A percentile compares a stretch with the other conserved stretches of the same genome.
These are phyloP conservation scores for Montipora cactus DNA, from an alignment of 64 coral and sea anemone species.

Conservation along the genomic window DNA sequence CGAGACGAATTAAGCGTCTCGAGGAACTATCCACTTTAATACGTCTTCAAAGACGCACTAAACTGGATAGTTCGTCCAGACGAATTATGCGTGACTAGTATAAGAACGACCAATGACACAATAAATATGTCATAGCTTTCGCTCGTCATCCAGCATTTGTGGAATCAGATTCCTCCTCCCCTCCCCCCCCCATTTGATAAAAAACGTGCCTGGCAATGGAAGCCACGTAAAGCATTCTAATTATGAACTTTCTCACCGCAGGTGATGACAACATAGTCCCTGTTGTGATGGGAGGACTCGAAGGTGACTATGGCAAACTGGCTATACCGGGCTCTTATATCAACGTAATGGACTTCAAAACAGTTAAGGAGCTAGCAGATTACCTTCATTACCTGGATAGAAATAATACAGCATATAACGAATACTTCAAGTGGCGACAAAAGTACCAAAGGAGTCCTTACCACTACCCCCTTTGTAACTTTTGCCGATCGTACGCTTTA, in stretches of 20 bases:
- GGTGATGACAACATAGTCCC: constrained; percentile 21
- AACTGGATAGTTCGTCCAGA: too few relatives aligned
- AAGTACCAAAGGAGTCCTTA: neutral
- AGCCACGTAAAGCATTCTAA: too few relatives aligned
- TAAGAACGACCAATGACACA: too few relatives aligned
- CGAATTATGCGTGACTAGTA: too few relatives aligned
- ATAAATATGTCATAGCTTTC: too few relatives aligned
- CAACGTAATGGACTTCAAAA: constrained; percentile 13
- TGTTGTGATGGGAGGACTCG: constrained; percentile 20
- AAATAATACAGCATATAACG: constrained; percentile 25
- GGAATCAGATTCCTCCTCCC: too few relatives aligned
- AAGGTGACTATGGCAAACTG: neutral
- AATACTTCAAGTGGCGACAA: constrained; percentile 22
- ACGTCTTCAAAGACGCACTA: too few relatives aligned
- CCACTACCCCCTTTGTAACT: constrained; percentile 39
- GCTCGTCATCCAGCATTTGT: too few relatives aligned
- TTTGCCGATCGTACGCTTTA: constrained; percentile 30
- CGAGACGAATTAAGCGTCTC: too few relatives aligned
- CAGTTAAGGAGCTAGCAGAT: constrained; percentile 9
- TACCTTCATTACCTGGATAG: constrained; percentile 21
- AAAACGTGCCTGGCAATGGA: too few relatives aligned
- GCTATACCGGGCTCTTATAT: constrained; percentile 27
- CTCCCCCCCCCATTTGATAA: too few relatives aligned
- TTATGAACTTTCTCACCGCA: neutral
- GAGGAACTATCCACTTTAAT: too few relatives aligned